Percentiles rank a stretch among this genome's conserved stretches.
These are phyloP conservation scores for Sycobia sp. DNA, from an alignment of 1,140 invertebrate species.

Conservation along the genomic window DNA sequence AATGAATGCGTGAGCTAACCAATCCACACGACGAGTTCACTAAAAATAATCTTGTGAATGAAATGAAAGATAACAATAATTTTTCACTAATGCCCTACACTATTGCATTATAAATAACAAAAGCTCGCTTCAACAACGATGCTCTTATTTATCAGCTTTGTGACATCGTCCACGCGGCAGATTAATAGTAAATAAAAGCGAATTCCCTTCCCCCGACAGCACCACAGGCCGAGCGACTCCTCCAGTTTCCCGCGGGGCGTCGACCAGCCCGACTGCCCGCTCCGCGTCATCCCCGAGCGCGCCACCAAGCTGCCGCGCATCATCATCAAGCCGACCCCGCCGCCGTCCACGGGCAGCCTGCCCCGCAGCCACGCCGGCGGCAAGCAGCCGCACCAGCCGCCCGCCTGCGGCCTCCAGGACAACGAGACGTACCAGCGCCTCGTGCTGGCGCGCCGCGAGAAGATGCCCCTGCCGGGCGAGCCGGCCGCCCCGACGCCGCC, in stretches of 20 bases:
- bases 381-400: neutral
- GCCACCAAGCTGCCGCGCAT: conserved; percentile 56
- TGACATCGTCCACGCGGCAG: too few relatives aligned
- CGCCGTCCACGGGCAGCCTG: neutral
- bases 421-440: conserved; percentile 30
- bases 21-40: too few relatives aligned
- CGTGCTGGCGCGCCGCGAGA: conserved; percentile 25
- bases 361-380: neutral
- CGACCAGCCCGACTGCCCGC: conserved; percentile 10
- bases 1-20: too few relatives aligned
- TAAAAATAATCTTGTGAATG: too few relatives aligned
- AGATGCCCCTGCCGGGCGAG: conserved; percentile 17
- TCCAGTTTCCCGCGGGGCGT: neutral
- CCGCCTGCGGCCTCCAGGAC: conserved; percentile 3
- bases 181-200: too few relatives aligned
- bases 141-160: too few relatives aligned
- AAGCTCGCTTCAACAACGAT: too few relatives aligned
- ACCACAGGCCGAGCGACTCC: too few relatives aligned
- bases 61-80: too few relatives aligned
- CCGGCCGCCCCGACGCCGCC: neutral
- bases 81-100: too few relatives aligned
- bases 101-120: too few relatives aligned
- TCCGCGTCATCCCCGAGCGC: neutral
- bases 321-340: conserved; percentile 60
- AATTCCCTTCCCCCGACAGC: too few relatives aligned